Evolutionary conservation across 92 coral and sea anemone species (phyloP), one percentile per base, ranked within the genome.

Genomic region (Metridium senile): DNA sequence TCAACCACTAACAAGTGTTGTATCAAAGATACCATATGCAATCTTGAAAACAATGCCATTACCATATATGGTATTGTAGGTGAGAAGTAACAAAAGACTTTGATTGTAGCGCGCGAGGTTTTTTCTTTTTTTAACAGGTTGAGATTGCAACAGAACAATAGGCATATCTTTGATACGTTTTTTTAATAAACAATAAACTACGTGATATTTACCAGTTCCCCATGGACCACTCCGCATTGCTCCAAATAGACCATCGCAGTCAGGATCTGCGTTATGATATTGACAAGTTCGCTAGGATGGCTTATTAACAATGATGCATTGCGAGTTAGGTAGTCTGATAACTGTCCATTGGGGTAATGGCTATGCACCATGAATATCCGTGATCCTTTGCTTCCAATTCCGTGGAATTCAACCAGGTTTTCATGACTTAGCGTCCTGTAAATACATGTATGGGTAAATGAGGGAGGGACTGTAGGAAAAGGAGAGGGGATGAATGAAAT

Each of bases 381-480:
- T 34, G 85, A 65, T 70, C 89, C 85, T 47, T 85, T 91, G 23
- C 58, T 75, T 19, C 91, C 88, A 19, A 88, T 68, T 27, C 93
- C 97, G 30, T 66, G 62, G 9, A 91, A 62, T 11, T 67, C 58
- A 7, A 85, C 87, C 0, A 91, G 62, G 58, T 88, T 91, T 54
- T 91, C 97, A 25, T 91, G 97, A n/a, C 78, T 77, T 1, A 91
- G 59, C 7, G 80, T 88, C 97, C 97, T 91, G 63, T 22, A 13
- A 39, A 39, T 39, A 13, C 8, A 39, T 39, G 49, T 6, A 39
- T 39, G 49, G 49, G 13, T 39, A 39, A 13, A 39, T 39, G 49
- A 13, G 13, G 6, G 49, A 39, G 6, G 6, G 49, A 6, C 49
- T 39, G 49, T 39, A 4, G 6, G 49, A 39, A 39, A 4, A 39